Evolutionary conservation across 1,140 invertebrate species (phyloP), one percentile per base, ranked within the genome.

Genomic region (Tetramorium simillimum): DNA sequence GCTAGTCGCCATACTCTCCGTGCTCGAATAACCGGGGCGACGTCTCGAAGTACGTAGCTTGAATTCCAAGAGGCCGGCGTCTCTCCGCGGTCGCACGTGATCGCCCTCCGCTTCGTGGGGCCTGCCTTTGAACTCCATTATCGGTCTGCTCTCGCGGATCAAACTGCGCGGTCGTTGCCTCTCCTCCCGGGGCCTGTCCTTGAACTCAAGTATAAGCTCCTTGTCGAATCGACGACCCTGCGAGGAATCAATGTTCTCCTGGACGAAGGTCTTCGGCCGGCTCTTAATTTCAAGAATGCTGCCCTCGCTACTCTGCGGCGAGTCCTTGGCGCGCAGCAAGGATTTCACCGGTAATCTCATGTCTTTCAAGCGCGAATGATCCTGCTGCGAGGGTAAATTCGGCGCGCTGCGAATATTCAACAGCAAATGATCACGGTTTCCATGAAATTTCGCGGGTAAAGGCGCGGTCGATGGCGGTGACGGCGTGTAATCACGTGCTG

Each of bases 1-100:
- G 86, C 97, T 97, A 2, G 97, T 98, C 12, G 97, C 97, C 96
- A 98, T 98, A 92, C 97, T 98, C 93, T 98, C 98, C 2, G 97
- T 97, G 91, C 97, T 98, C 0, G 97, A 98, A 93, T 97, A 98
- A 78, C 98, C 98, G 75, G 96, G 95, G 90, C 96, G 95, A 33
- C 96, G 95, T 88, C 96, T 96, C 49, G 93, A 95, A 10, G 91
- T 92, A 6, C 93, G 88, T n/a, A 94, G 72, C 43, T 95, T 95
- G 69, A 95, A 94, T 1, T 95, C 93, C 56, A 95, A 73, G n/a
- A 94, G 80, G 10, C 91, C 76, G 24, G 86, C 62, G 63, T 95
- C 93, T 21, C 92, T 91, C 84, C 92, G 92, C 6, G 92, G 90
- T 28, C 93, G 92, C 2, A 87, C 85, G 6, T 92, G 37, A 77